Evolutionary conservation across 35 echinoderm and acorn worm genomes (phyloP), one percentile per base, ranked within the genome.

Genomic region (Eucidaris tribuloides): DNA sequence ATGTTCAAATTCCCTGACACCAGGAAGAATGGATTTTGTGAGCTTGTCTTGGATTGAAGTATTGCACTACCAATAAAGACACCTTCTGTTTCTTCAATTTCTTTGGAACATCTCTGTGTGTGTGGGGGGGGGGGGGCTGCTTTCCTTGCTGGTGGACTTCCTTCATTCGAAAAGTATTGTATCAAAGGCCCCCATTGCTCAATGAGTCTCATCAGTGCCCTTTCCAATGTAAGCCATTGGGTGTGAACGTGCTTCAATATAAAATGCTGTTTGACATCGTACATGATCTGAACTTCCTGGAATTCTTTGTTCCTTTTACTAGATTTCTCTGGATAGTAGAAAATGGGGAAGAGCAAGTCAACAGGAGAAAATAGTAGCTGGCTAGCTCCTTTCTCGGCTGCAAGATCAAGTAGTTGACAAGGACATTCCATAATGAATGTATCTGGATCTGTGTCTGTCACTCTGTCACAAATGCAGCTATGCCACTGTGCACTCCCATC

Each of bases 271-370:
- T 81, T 40, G 2, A 74, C 65, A 46, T 81, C 63, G 58, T 78
- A 88, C 1, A 81, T 27, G 11, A 5, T 65, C 46, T 88, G 77
- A 7, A 88, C 23, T 7, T 50, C 62, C 33, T 81, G 42, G 38
- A 81, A 71, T 35, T 27, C 78, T 44, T 88, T 82, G 61, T 88
- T 14, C 19, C 78, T 65, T 54, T 88, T 88, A 43, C 41, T 68
- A 22, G 77, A 81, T 34, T 88, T 88, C 44, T 81, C 78, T 31
- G 82, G 43, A 38, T 81, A 88, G 82, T 88, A 88, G 63, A 52
- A 88, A 5, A 88, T 71, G 3, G 60, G 60, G 18, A 90, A 49
- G 13, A 90, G 54, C 9, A 90, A 23, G 35, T 83, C 62, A 36
- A 84, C 86, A 55, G 78, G 60, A 52, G 41, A 64, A 7, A 70